Evolutionary conservation across 1,140 invertebrate species (phyloP).

Genomic region (Eciton burchellii): DNA sequence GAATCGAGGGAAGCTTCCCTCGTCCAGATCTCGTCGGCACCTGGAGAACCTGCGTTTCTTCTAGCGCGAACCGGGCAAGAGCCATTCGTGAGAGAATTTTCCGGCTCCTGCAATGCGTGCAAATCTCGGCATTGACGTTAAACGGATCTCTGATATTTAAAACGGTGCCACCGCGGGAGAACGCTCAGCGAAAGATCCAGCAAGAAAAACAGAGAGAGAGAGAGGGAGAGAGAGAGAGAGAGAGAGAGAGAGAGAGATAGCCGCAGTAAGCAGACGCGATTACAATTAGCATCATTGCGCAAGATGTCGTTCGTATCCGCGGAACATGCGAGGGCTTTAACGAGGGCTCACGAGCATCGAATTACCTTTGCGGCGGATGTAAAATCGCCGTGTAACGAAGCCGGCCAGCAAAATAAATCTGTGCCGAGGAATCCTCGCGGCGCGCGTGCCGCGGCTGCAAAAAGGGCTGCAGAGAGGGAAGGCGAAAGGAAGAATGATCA

Average conservation of each 20-base stretch:
- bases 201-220: too few species aligned
- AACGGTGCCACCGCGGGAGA: constrained; percentile 1
- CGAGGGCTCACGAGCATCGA: constrained; percentile 43
- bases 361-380: constrained; percentile 51
- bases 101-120: background rate
- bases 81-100: constrained; percentile 1
- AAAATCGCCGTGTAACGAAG: constrained; percentile 49
- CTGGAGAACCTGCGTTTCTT: too few species aligned
- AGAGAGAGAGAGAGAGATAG: too few species aligned
- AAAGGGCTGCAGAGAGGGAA: background rate
- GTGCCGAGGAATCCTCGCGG: constrained; percentile 12
- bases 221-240: too few species aligned
- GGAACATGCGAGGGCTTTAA: constrained; percentile 16
- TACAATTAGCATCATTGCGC: constrained; percentile 55
- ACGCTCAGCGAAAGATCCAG: too few species aligned
- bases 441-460: background rate
- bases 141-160: constrained; percentile 42
- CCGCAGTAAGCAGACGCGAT: constrained; percentile 41
- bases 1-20: too few species aligned
- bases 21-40: too few species aligned
- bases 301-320: constrained; percentile 15
- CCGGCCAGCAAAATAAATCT: constrained; percentile 34
- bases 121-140: background rate
- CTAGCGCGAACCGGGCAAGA: background rate
- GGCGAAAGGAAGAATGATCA: background rate